Percentiles rank a stretch among this genome's conserved stretches.
phyloP scores from a whole-genome alignment of 2,888 invertebrate genomes.

The Cantharis lateralis region DNA sequence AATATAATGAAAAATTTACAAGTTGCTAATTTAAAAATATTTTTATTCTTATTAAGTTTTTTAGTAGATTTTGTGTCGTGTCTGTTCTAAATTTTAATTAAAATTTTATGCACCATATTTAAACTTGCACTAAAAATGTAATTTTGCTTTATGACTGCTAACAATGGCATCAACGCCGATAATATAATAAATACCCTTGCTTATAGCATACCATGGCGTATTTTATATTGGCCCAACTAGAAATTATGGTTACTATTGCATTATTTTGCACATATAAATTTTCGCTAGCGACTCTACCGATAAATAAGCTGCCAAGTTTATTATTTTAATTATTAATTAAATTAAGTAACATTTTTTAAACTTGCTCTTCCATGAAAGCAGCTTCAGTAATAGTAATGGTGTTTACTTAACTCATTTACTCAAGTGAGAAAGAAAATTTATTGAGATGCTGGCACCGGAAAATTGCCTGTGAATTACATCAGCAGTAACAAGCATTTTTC shows the following conservation, averaged over 20 bases:
- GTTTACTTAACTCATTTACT: slow-evolving; percentile 19
- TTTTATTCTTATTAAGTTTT: not conserved
- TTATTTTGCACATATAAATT: not conserved
- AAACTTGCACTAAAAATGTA: not conserved
- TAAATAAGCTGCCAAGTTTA: not conserved
- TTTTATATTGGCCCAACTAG: not conserved
- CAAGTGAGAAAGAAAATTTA: slow-evolving; percentile 16
- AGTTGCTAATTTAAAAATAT: not conserved
- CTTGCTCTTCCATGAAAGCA: not conserved
- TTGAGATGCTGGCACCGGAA: slow-evolving; percentile 12
- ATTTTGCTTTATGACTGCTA: not conserved
- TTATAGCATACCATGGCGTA: not conserved
- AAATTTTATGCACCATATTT: not conserved
- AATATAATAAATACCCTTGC: not conserved
- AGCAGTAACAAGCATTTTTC: not conserved
- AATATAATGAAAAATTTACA: not conserved
- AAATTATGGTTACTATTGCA: not conserved
- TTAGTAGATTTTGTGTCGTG: not conserved
- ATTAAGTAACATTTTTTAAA: not conserved
- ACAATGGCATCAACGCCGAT: not conserved
- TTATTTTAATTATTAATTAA: not conserved
- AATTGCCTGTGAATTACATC: slow-evolving; percentile 21
- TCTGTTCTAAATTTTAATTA: not conserved
- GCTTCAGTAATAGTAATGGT: not conserved
- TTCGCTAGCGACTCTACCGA: not conserved